A percentile compares a stretch with the other conserved stretches of the same genome.
Evolutionary conservation across 2,113 vertebrate species (phyloP).

Genomic region (Conger conger): DNA sequence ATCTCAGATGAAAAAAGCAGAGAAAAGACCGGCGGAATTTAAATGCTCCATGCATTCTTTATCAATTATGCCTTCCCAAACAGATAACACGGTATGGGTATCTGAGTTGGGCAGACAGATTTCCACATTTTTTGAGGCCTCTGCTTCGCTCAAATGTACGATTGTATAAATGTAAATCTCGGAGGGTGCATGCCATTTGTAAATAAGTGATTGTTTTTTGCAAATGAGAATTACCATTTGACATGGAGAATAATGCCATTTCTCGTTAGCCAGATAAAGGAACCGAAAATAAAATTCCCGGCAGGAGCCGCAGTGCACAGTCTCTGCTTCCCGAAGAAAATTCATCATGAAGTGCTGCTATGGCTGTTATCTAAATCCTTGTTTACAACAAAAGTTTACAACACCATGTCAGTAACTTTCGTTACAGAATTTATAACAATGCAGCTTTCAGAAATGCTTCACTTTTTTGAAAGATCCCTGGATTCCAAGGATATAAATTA

Average conservation of each 20-base stretch:
- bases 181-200: conserved; percentile 20
- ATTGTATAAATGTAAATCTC: conserved; percentile 1
- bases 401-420: background rate
- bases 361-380: background rate
- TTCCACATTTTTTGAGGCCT: conserved; percentile 18
- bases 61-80: background rate
- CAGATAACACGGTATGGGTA: background rate
- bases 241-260: conserved; percentile 14
- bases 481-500: too few relatives aligned
- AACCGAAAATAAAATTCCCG: background rate
- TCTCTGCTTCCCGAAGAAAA: background rate
- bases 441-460: background rate
- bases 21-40: background rate
- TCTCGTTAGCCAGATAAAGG: conserved; percentile 10
- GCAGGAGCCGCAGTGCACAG: background rate
- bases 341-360: background rate
- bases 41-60: background rate
- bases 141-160: background rate
- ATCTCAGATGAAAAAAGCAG: background rate
- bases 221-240: conserved; percentile 19
- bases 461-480: too few relatives aligned
- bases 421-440: conserved; percentile 4
- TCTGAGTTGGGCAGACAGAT: conserved; percentile 11
- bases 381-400: background rate
- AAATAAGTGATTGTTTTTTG: conserved; percentile 23